Conservation (phyloP, 2,888 invertebrate genomes). For the Hirtodrosophila confusa region DNA sequence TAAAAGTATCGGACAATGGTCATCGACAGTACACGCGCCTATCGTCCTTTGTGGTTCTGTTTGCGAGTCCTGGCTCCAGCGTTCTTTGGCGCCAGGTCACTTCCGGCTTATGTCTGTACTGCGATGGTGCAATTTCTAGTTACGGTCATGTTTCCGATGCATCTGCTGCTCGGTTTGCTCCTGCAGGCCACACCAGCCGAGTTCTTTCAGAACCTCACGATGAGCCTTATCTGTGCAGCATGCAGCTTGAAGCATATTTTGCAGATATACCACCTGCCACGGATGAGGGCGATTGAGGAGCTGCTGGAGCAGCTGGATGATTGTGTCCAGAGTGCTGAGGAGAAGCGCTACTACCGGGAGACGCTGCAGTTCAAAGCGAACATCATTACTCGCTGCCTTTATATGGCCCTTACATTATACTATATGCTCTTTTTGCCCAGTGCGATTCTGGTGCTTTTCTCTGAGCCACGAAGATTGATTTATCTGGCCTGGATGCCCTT, state of each 20-base stretch:
- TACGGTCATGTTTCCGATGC: constrained; percentile 59
- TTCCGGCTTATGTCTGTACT: constrained; percentile 22
- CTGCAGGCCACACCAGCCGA: constrained; percentile 25
- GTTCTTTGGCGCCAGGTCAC: constrained; percentile 39
- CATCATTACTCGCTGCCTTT: constrained; percentile 44
- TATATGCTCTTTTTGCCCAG: constrained; percentile 6
- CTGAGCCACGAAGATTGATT: constrained; percentile 26
- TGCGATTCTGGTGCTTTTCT: constrained; percentile 9
- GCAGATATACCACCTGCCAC: constrained; percentile 39
- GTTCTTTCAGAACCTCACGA: constrained; percentile 53
- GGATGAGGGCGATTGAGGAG: constrained; percentile 44
- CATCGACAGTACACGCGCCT: constrained; percentile 49
- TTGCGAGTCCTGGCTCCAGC: constrained; percentile 46
- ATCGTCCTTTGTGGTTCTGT: constrained; percentile 54
- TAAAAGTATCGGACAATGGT: constrained; percentile 31
- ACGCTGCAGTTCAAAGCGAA: constrained; percentile 22
- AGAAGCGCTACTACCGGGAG: constrained; percentile 42
- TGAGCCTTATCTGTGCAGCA: constrained; percentile 31
- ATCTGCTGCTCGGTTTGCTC: constrained; percentile 55
- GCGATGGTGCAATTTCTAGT: constrained; percentile 41
- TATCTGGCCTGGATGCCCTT: constrained; percentile 65
- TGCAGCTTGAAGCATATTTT: constrained; percentile 60
- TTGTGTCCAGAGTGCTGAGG: constrained; percentile 30
- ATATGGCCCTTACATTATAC: constrained; percentile 26
- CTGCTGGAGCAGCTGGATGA: constrained; percentile 43